Evolutionary conservation across 2,888 invertebrate species (phyloP), one percentile per base, ranked within the genome.

Genomic region (Nemotelus nigrinus): DNA sequence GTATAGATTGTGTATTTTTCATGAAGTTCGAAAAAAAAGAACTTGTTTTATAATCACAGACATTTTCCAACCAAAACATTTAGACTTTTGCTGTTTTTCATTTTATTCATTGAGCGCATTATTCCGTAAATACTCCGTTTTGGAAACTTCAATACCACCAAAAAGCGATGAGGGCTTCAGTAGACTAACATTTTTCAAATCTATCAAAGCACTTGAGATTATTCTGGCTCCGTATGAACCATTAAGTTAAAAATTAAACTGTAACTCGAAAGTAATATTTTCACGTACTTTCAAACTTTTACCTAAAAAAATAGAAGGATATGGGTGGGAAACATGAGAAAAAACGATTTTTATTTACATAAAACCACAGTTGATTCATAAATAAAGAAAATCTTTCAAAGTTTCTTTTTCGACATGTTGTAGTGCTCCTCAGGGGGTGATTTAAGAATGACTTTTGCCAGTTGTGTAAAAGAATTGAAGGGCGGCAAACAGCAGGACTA

Each of bases 341-440:
- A 60, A 72, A 25, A 72, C 45, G 76, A 79, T 68, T 77, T 77
- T 79, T 79, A 79, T 79, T 79, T 79, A 79, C 79, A 79, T 79
- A 79, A 79, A 79, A 79, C 79, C 77, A 75, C 79, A 79, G 79
- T 79, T 79, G 79, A 79, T 79, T 77, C 77, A 79, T 79, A 79
- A 79, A 79, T 79, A 79, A 79, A 77, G 76, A 79, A 79, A 77
- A 67, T 71, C 75, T 76, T 70, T 64, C 43, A n/a, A 79, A 79
- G 77, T 57, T 79, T 79, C 76, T 48, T 60, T 55, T 77, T 77
- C 79, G 76, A 79, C 79, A 79, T 79, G 77, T 77, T 79, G 79
- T 79, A 79, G 77, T 76, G 77, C 79, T 79, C 79, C 79, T 79
- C 55, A 74, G 79, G 79, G 79, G 79, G 79, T 79, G 79, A 79